These are phyloP conservation scores for Acrossocheilus fasciatus DNA, from an alignment of 2,797 vertebrate species.

Conservation along the genomic window DNA sequence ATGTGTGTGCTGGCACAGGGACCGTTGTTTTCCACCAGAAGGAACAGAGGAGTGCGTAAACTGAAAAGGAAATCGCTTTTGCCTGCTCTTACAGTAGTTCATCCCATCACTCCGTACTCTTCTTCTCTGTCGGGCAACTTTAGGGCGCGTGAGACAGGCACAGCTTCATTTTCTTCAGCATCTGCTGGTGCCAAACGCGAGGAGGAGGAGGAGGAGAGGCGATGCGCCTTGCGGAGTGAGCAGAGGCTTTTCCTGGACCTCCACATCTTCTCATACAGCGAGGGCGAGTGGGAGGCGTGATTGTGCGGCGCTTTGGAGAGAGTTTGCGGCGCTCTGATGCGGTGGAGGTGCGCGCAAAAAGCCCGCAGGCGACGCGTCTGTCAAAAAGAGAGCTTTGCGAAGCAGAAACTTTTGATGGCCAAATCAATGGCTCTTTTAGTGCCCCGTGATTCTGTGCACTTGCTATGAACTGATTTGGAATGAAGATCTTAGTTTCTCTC, in stretches of 20 bases:
- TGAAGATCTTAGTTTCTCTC: slow-evolving; percentile 46
- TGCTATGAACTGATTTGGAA: slow-evolving; percentile 45
- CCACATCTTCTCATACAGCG: not conserved
- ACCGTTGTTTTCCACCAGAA: slow-evolving; percentile 64
- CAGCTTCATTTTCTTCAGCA: not conserved
- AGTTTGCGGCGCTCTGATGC: slow-evolving; percentile 65
- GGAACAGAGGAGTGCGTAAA: slow-evolving; percentile 69
- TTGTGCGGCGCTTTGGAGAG: slow-evolving; percentile 48
- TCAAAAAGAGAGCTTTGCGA: slow-evolving; percentile 37
- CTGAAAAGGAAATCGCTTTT: slow-evolving; percentile 54
- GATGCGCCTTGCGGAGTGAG: slow-evolving; percentile 42
- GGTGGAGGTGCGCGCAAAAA: slow-evolving; percentile 65
- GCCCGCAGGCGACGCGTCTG: slow-evolving; percentile 61
- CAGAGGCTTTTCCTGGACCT: slow-evolving; percentile 16
- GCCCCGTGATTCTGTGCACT: slow-evolving; percentile 33
- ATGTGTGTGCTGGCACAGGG: slow-evolving; percentile 80
- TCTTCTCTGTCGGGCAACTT: not conserved
- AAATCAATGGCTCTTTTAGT: slow-evolving; percentile 27
- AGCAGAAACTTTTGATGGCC: slow-evolving; percentile 48
- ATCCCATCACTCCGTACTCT: not conserved
- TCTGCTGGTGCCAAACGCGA: slow-evolving; percentile 13
- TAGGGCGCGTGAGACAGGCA: not conserved
- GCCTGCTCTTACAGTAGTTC: not conserved
- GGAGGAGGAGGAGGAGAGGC: not conserved
- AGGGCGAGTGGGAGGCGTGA: slow-evolving; percentile 36